Evolutionary conservation across 2,888 invertebrate species (phyloP), one percentile per base, ranked within the genome.

Genomic region (Melangyna quadrimaculata): DNA sequence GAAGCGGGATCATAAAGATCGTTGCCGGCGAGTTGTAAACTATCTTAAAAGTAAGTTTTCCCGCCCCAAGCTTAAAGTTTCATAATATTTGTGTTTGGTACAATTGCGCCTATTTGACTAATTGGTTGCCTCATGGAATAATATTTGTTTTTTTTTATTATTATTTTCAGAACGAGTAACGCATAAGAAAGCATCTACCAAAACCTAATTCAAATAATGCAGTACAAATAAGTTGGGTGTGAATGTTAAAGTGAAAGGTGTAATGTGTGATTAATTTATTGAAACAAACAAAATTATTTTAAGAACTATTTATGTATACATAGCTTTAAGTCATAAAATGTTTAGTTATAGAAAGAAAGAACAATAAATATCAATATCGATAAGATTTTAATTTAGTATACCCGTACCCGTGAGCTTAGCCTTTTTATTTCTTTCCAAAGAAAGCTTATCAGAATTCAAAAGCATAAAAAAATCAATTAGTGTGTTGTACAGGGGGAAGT

Each of bases 1-100:
- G 77, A 89, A 89, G 88, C 88, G 90, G 1, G 91, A 91, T 75
- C 90, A 91, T 82, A 90, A 90, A 5, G 88, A 90, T 87, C 89
- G 90, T 7, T 91, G 91, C 72, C 89, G 91, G 14, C 88, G 89
- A 6, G 90, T 90, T 3, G 67, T 90, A 19, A 88, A 87, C 63
- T 91, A 90, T 27, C 88, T 87, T 14, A 80, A 87, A 84, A 78
- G 89, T 88, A 87, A 88, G 88, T 87, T 17, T 59, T 4, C 1
- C 4, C 6, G 4, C 10, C 37, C 9, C n/a, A 57, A 22, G 6
- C 1, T 22, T 10, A 19, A 45, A 45, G 19, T 35, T 10, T 57
- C 19, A 32, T n/a, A 14, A 53, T 5, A 32, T 32, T 32, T 32
- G 32, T 1, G 5, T 55, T 9, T 17, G n/a, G 6, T 27, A 14